Evolutionary conservation across 2,797 vertebrate genomes (phyloP).

Genomic region (Buphagus erythrorhynchus): DNA sequence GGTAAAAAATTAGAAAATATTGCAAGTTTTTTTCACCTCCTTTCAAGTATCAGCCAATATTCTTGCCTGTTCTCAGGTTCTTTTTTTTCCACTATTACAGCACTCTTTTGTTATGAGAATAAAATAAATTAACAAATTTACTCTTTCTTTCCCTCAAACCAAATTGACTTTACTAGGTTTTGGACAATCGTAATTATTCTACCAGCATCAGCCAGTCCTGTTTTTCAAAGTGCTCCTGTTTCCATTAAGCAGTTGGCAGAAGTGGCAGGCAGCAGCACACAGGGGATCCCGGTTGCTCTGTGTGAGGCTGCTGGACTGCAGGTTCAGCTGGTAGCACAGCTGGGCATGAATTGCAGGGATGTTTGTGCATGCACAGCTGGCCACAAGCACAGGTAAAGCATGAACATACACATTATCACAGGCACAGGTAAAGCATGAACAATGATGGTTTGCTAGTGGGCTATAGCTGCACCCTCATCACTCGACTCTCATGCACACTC

Average conservation of each 20-base stretch:
- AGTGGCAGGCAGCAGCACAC: not conserved
- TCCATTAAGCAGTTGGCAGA: not conserved
- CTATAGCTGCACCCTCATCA: not conserved
- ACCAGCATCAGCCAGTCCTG: not conserved
- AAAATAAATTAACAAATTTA: not conserved
- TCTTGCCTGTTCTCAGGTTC: not conserved
- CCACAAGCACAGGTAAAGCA: not conserved
- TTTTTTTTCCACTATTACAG: not conserved
- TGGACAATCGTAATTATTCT: not conserved
- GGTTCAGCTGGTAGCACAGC: not conserved
- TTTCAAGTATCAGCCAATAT: not conserved
- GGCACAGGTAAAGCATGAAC: not conserved
- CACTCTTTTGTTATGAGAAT: not conserved
- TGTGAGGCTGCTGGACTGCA: not conserved
- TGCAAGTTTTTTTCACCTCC: not conserved
- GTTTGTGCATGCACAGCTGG: not conserved
- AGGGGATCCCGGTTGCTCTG: fast-evolving
- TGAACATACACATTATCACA: not conserved
- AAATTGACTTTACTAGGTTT: not conserved
- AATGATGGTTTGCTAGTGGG: not conserved
- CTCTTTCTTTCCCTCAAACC: not conserved
- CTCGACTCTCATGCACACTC: fast-evolving
- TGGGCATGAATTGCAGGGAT: not conserved
- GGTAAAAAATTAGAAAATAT: not conserved
- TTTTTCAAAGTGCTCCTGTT: not conserved